Evolutionary conservation across 2,888 invertebrate species (phyloP).

Genomic region (Limenitis arthemis): DNA sequence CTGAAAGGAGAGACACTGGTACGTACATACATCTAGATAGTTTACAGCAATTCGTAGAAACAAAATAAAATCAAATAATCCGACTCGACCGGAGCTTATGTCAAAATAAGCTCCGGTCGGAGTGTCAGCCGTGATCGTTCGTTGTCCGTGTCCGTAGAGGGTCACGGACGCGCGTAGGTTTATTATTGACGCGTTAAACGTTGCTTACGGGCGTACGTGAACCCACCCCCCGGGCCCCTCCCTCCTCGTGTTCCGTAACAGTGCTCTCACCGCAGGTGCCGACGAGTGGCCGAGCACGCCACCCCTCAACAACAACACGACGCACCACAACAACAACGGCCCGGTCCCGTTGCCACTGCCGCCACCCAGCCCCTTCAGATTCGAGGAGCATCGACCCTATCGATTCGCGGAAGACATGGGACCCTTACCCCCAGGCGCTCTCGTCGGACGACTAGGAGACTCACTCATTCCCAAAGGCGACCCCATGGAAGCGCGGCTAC

Average conservation of each 20-base stretch:
- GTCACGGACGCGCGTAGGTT: slow-evolving; percentile 54
- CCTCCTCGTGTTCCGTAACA: slow-evolving; percentile 80
- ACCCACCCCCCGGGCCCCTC: slow-evolving; percentile 44
- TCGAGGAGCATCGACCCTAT: slow-evolving; percentile 86
- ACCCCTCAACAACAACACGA: slow-evolving; percentile 70
- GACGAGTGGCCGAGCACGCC: slow-evolving; percentile 67
- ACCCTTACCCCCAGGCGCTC: slow-evolving; percentile 81
- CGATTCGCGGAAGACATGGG: slow-evolving; percentile 89
- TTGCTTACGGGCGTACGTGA: slow-evolving; percentile 49
- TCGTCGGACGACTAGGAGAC: slow-evolving; percentile 89
- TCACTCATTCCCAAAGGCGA: slow-evolving; percentile 93
- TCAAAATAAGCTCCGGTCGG: slow-evolving; percentile 18
- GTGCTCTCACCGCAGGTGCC: slow-evolving; percentile 65
- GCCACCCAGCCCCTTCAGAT: slow-evolving; percentile 79
- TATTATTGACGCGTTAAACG: slow-evolving; percentile 42
- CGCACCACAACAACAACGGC: slow-evolving; percentile 70
- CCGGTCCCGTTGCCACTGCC: slow-evolving; percentile 62
- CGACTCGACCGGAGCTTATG: slow-evolving; percentile 16
- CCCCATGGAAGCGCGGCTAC: slow-evolving; percentile 93
- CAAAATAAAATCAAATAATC: not conserved
- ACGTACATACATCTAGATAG: slow-evolving; percentile 31
- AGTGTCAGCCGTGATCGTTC: slow-evolving; percentile 12
- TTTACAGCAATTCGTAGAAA: slow-evolving; percentile 23
- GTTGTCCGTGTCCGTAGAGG: slow-evolving; percentile 46
- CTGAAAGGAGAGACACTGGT: slow-evolving; percentile 59